These are phyloP conservation scores for Drosophila dives DNA, from an alignment of 2,888 invertebrate genomes.

Conservation along the genomic window DNA sequence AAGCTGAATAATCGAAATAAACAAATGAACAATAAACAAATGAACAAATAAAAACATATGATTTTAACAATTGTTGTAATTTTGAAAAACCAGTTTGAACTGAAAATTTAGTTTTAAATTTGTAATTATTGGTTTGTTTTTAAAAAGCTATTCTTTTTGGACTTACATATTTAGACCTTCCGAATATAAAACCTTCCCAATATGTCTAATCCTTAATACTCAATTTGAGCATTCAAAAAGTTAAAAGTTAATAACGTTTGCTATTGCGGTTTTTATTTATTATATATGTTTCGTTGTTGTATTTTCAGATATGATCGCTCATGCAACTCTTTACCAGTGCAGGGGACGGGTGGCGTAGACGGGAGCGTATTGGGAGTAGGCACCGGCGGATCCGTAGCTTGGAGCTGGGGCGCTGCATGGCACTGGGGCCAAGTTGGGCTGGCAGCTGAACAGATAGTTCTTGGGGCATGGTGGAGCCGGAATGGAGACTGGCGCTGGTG, in stretches of 20 bases:
- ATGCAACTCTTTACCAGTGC: constrained; percentile 35
- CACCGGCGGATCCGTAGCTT: constrained; percentile 76
- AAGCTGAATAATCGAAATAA: neutral
- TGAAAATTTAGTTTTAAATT: neutral
- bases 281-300: constrained; percentile 17
- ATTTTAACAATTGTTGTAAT: neutral
- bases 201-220: fast-evolving
- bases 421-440: constrained; percentile 77
- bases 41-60: too few relatives aligned
- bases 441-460: constrained; percentile 81
- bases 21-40: too few relatives aligned
- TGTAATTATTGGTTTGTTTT: neutral
- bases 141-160: neutral
- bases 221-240: neutral
- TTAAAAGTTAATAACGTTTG: too few relatives aligned
- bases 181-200: neutral
- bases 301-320: neutral
- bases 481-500: constrained; percentile 62
- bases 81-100: neutral
- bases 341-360: constrained; percentile 63
- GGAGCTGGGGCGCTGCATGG: constrained; percentile 73
- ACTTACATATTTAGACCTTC: neutral
- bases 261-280: constrained; percentile 24
- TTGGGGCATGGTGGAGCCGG: constrained; percentile 79
- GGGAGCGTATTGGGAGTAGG: constrained; percentile 80